A percentile compares a stretch with the other conserved stretches of the same genome.
Conservation (phyloP, 2,888 invertebrate species). For the Ormyrus rosae region DNA sequence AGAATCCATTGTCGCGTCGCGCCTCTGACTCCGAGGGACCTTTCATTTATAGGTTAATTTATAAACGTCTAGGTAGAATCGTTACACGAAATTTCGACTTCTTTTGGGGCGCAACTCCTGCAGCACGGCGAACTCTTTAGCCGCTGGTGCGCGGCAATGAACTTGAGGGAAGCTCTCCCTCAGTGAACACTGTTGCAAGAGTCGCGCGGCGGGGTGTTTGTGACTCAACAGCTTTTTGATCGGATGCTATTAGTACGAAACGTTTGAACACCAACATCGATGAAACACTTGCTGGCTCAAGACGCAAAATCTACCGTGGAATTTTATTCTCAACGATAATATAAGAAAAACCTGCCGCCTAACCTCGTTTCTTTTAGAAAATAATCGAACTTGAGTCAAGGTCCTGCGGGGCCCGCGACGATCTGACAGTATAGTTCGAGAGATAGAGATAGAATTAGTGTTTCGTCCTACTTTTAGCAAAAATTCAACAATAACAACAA, state of each 20-base stretch:
- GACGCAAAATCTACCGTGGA: constrained; percentile 18
- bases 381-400: constrained; percentile 54
- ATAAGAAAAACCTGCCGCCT: constrained; percentile 5
- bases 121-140: neutral
- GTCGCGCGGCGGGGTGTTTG: neutral
- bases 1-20: constrained; percentile 3
- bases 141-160: neutral
- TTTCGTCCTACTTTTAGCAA: constrained; percentile 46
- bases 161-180: neutral
- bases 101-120: neutral
- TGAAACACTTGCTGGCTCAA: neutral
- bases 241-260: constrained; percentile 2
- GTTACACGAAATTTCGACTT: neutral
- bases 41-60: constrained; percentile 19
- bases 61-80: constrained; percentile 9
- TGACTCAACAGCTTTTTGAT: neutral
- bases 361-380: constrained; percentile 33
- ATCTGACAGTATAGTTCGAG: no score
- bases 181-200: neutral
- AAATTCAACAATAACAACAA: constrained; percentile 58
- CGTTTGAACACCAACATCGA: neutral
- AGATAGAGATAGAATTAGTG: neutral
- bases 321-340: constrained; percentile 35
- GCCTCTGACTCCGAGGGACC: constrained; percentile 38
- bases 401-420: constrained; percentile 35